These are phyloP conservation scores for Megamerina dolium DNA, from an alignment of 2,888 invertebrate species.

Conservation along the genomic window DNA sequence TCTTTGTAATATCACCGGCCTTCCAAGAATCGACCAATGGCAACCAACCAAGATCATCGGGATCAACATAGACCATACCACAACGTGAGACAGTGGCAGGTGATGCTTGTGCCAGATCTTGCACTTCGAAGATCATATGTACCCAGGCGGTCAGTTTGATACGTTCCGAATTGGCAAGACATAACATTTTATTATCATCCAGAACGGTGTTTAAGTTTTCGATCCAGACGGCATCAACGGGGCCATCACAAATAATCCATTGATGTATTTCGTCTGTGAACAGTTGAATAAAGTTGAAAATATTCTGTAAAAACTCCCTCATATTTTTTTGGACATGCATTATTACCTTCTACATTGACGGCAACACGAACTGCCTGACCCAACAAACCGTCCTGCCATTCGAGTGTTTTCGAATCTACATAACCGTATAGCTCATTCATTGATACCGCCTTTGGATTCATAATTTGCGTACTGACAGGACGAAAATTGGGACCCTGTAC, in stretches of 20 bases:
- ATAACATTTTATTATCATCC: conserved; percentile 91
- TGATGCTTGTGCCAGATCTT: conserved; percentile 81
- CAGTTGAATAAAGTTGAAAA: not conserved
- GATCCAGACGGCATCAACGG: conserved; percentile 90
- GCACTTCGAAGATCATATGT: conserved; percentile 83
- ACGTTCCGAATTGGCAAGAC: conserved; percentile 83
- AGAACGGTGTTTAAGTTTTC: conserved; percentile 90
- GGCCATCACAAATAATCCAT: conserved; percentile 88
- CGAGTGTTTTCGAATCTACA: conserved; percentile 74
- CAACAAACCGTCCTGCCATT: conserved; percentile 86
- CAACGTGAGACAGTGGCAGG: conserved; percentile 81
- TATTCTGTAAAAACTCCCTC: conserved; percentile 9
- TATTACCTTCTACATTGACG: conserved; percentile 36
- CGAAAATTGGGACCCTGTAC: conserved; percentile 60
- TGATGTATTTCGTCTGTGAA: conserved; percentile 64
- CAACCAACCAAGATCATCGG: conserved; percentile 73
- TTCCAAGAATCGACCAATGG: conserved; percentile 78
- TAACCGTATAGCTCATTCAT: conserved; percentile 87
- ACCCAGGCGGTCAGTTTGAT: conserved; percentile 85
- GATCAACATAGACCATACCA: conserved; percentile 89
- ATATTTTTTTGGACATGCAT: too few relatives aligned
- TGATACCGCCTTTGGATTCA: conserved; percentile 85
- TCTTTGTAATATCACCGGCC: conserved; percentile 51
- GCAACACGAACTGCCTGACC: conserved; percentile 52
- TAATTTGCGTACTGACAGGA: conserved; percentile 67